phyloP scores from a whole-genome alignment of 2,113 vertebrate species.

The Triplophysa siluroides region DNA sequence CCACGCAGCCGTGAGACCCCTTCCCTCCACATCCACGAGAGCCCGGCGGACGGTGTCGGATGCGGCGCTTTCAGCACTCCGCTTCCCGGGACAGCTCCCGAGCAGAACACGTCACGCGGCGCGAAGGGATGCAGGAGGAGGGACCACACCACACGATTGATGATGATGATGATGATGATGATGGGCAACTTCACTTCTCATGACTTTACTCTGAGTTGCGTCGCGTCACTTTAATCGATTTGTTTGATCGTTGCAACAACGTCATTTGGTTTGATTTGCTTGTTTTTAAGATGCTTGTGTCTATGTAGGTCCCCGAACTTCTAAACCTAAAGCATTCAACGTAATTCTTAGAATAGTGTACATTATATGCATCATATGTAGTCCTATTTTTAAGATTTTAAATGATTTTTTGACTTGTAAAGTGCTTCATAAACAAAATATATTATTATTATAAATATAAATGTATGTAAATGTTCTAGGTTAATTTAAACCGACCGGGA shows the following conservation, averaged over 20 bases:
- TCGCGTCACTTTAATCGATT: not conserved
- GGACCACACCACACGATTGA: slow-evolving; percentile 46
- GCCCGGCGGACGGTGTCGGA: slow-evolving; percentile 25
- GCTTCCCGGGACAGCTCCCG: slow-evolving; percentile 78
- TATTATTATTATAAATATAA: too few species aligned
- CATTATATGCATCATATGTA: too few species aligned
- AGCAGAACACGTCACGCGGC: slow-evolving; percentile 70
- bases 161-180: too few species aligned
- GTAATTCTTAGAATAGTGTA: too few species aligned
- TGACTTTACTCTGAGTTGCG: not conserved
- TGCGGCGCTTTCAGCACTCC: slow-evolving; percentile 78
- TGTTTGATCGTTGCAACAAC: not conserved
- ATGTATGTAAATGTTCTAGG: too few species aligned
- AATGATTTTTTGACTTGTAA: too few species aligned
- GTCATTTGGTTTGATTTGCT: not conserved
- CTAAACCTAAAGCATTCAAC: too few species aligned
- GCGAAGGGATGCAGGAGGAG: slow-evolving; percentile 70
- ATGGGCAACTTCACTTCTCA: too few species aligned
- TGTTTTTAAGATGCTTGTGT: not conserved
- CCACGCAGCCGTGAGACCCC: not conserved
- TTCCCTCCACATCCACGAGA: not conserved
- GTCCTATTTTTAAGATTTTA: too few species aligned
- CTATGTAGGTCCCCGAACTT: too few species aligned
- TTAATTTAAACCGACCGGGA: too few species aligned
- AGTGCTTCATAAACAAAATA: too few species aligned